Evolutionary conservation across 2,797 vertebrate species (phyloP), one percentile per base, ranked within the genome.

Genomic region (Paramormyrops hopkinsi): DNA sequence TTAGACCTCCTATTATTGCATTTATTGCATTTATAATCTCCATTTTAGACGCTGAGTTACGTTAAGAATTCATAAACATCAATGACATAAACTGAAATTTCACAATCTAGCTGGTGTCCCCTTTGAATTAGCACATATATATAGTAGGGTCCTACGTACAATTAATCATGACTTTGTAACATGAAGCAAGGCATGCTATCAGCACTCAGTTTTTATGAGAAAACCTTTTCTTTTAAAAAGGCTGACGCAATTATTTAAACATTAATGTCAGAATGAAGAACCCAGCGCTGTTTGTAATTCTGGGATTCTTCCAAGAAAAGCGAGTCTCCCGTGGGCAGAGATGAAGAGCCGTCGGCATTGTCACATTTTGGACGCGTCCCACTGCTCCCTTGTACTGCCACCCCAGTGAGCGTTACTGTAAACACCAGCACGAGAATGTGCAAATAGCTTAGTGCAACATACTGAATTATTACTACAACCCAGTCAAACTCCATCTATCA

Each of bases 401-500:
- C 44, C 89, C 44, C 44, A 11, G 83, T 37, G 25, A 44, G 59
- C 37, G 87, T 89, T 90, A 87, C 84, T 86, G 86, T 90, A 91
- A 91, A 91, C 88, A 88, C n/a, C 62, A 53, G 90, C 53, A 51
- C 37, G 22, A 22, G 25, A 62, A 33, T 19, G 29, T 8, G 37
- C 50, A 89, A 56, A 25, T 62, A 65, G 41, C 14, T 59, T 6
- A 87, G 53, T 8, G 91, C 88, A 33, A 25, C 56, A 89, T 79
- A 65, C 90, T 90, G 89, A 82, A 90, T 89, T 91, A 90, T 79
- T 76, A 73, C 92, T 94, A 93, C 88, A 89, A 94, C 94, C 92
- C 93, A 89, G 19, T 88, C 19, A 85, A 29, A 29, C 19, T 85
- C 93, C 91, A 91, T 90, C 89, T 92, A 90, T 92, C 46, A 83